phyloP scores from a whole-genome alignment of 2,113 vertebrate genomes.

The Eublepharis macularius region DNA sequence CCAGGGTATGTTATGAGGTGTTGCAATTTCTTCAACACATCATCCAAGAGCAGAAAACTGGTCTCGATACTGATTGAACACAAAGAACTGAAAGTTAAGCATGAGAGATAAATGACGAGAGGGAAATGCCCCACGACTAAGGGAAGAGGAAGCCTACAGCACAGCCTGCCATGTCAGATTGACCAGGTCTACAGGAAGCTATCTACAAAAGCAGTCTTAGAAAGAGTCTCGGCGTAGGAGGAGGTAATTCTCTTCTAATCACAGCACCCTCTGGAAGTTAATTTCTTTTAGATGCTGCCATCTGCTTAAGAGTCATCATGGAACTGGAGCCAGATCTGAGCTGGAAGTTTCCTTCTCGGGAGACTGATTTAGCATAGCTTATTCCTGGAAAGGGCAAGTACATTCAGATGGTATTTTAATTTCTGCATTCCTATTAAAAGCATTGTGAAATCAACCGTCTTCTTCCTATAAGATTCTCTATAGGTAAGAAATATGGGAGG shows the following conservation, averaged over 20 bases:
- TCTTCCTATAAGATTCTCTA: neutral
- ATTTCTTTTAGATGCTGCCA: neutral
- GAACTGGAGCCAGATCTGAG: neutral
- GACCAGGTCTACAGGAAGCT: neutral
- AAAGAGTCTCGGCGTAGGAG: neutral
- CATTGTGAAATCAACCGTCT: accelerated
- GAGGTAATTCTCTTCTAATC: neutral
- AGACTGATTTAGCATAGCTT: neutral
- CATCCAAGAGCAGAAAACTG: too few species aligned
- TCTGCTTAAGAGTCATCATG: neutral
- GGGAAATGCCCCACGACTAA: neutral
- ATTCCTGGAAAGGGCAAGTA: neutral
- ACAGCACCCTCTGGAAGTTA: slow-evolving; percentile 12
- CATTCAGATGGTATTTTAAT: slow-evolving; percentile 21
- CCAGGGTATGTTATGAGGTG: too few species aligned
- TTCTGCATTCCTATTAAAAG: neutral
- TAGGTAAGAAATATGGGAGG: neutral
- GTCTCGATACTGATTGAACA: neutral
- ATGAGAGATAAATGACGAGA: too few species aligned
- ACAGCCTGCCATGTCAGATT: too few species aligned
- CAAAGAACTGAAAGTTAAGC: too few species aligned
- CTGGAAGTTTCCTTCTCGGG: neutral
- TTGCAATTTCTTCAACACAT: too few species aligned
- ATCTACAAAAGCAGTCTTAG: neutral
- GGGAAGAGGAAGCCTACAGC: neutral